Evolutionary conservation across 2,797 vertebrate genomes (phyloP).

Genomic region (Gorsachius magnificus): DNA sequence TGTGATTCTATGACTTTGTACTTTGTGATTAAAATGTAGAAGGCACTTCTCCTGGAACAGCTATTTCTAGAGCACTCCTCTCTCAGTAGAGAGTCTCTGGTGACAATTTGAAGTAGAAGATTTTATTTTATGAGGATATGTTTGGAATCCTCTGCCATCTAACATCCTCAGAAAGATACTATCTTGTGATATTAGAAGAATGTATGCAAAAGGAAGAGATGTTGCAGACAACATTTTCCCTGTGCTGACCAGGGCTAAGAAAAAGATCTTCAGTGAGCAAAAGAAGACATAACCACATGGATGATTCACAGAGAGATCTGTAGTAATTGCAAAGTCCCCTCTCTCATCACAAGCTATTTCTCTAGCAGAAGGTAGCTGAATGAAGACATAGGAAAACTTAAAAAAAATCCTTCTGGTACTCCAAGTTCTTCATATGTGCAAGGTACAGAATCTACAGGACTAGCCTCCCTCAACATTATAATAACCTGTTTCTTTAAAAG

Average conservation of each 20-base stretch:
- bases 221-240: neutral
- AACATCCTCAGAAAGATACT: neutral
- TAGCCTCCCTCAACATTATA: neutral
- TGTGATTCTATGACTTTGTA: neutral
- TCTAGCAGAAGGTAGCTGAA: neutral
- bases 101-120: neutral
- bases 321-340: neutral
- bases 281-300: neutral
- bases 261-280: neutral
- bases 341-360: neutral
- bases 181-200: neutral
- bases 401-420: neutral
- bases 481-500: neutral
- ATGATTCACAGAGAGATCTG: neutral
- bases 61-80: neutral
- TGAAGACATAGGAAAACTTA: neutral
- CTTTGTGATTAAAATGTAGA: neutral
- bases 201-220: neutral
- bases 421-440: fast-evolving
- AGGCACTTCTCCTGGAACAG: neutral
- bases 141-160: neutral
- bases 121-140: neutral
- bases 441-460: neutral
- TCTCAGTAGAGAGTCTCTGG: neutral
- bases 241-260: neutral